A percentile compares a stretch with the other conserved stretches of the same genome.
phyloP scores from a whole-genome alignment of 2,797 vertebrate genomes.

The Xerus rutilus region DNA sequence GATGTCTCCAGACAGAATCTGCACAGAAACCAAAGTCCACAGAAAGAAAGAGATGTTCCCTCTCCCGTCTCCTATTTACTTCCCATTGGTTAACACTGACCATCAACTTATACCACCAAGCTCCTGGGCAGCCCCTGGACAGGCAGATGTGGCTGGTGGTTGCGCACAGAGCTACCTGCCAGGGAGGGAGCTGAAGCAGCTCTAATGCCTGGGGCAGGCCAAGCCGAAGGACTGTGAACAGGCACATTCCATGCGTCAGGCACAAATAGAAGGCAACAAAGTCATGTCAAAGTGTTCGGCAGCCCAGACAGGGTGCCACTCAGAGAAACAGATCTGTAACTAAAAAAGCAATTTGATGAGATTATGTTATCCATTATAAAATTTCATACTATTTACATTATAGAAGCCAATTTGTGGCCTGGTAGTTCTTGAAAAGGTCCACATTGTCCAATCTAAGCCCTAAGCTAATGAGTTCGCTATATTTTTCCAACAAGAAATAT shows the following conservation, averaged over 20 bases:
- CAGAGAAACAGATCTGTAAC: background rate
- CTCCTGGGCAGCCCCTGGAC: background rate
- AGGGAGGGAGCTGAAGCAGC: background rate
- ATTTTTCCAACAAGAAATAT: conserved; percentile 11
- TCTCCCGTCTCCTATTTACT: background rate
- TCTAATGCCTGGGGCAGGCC: background rate
- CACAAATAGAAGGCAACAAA: background rate
- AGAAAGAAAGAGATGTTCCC: background rate
- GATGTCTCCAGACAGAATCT: background rate
- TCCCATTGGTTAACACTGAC: background rate
- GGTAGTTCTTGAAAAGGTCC: background rate
- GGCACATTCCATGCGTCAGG: background rate
- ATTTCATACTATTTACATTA: background rate
- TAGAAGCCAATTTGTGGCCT: background rate
- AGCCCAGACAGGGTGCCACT: background rate
- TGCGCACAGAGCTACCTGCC: background rate
- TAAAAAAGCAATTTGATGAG: background rate
- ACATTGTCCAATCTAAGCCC: background rate
- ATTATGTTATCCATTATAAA: background rate
- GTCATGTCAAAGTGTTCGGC: background rate
- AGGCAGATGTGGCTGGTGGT: background rate
- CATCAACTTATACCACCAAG: background rate
- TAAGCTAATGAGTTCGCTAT: background rate
- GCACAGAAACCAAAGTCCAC: background rate
- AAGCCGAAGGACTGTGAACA: background rate